A percentile compares a stretch with the other conserved stretches of the same genome.
Conservation (phyloP, 2,888 invertebrate genomes). For the Melieria crassipennis region DNA sequence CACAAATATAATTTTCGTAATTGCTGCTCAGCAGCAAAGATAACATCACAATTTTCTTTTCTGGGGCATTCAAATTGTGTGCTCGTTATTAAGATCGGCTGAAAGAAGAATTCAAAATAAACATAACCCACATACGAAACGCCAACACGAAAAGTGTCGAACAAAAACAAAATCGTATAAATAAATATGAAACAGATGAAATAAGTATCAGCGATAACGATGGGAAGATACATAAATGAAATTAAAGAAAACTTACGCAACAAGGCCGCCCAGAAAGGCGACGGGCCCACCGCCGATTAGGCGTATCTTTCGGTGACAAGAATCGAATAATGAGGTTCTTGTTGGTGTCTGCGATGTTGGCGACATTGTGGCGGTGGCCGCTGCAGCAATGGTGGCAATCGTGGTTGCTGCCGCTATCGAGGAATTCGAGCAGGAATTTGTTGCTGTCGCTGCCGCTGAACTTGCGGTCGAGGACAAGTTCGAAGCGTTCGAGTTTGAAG, state of each 20-base stretch:
- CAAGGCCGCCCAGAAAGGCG: conserved; percentile 75
- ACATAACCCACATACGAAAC: too few species aligned
- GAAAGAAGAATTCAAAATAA: too few species aligned
- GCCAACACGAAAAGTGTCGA: neutral
- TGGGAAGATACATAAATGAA: neutral
- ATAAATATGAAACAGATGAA: neutral
- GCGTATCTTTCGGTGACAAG: conserved; percentile 78
- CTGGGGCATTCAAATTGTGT: too few species aligned
- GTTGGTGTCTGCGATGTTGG: conserved; percentile 66
- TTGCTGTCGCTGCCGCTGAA: conserved; percentile 24
- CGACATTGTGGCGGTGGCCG: conserved; percentile 50
- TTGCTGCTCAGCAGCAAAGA: too few species aligned
- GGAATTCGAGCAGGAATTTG: conserved; percentile 40
- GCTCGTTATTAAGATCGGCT: too few species aligned
- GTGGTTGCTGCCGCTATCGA: conserved; percentile 32
- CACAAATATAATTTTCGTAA: too few species aligned
- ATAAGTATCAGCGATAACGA: too few species aligned
- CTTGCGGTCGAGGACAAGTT: conserved; percentile 47
- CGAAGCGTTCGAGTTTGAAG: conserved; percentile 30
- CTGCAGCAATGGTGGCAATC: conserved; percentile 35
- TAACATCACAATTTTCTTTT: too few species aligned
- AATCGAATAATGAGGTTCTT: conserved; percentile 75
- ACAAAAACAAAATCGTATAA: neutral
- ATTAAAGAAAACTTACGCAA: conserved; percentile 71
- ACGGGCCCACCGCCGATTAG: conserved; percentile 75